phyloP scores from a whole-genome alignment of 1,140 invertebrate species.

The Pseudomyrmex concolor region DNA sequence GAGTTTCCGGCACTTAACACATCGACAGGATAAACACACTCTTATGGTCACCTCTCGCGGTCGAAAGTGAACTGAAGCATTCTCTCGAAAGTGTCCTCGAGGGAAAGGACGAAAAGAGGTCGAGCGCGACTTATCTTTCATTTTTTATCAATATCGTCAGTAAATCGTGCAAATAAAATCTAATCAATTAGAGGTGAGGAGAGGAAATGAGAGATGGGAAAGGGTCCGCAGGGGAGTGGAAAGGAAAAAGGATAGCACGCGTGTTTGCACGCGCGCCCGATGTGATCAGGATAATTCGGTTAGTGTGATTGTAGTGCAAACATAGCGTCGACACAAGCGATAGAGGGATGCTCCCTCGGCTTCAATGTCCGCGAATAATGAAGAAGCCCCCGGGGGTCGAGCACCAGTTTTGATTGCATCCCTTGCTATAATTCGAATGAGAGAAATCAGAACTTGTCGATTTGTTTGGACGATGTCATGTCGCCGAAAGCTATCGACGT shows the following conservation, averaged over 20 bases:
- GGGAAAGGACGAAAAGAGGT: background rate
- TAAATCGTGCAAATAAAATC: conserved; percentile 64
- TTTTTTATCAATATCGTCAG: conserved; percentile 31
- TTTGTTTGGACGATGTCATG: conserved; percentile 41
- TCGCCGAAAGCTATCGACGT: conserved; percentile 46
- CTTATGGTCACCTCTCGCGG: conserved; percentile 27
- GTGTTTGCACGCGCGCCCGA: conserved; percentile 56
- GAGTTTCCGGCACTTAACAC: conserved; percentile 10
- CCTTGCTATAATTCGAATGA: conserved; percentile 39
- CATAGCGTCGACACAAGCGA: conserved; percentile 53
- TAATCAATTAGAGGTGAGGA: conserved; percentile 55
- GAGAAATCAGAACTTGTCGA: conserved; percentile 52
- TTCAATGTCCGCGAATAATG: conserved; percentile 54
- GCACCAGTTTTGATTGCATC: conserved; percentile 53
- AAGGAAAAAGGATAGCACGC: background rate
- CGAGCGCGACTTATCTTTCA: conserved; percentile 4
- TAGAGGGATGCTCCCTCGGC: conserved; percentile 31
- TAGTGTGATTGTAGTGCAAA: conserved; percentile 67
- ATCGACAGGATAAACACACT: conserved; percentile 31
- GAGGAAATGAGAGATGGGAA: conserved; percentile 4
- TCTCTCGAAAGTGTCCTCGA: background rate
- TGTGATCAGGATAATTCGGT: conserved; percentile 69
- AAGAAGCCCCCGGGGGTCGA: conserved; percentile 50
- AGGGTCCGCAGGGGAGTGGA: background rate
- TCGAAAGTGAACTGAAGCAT: conserved; percentile 41